phyloP scores from a whole-genome alignment of 2,888 invertebrate genomes.

The Scaptomyza reducta region DNA sequence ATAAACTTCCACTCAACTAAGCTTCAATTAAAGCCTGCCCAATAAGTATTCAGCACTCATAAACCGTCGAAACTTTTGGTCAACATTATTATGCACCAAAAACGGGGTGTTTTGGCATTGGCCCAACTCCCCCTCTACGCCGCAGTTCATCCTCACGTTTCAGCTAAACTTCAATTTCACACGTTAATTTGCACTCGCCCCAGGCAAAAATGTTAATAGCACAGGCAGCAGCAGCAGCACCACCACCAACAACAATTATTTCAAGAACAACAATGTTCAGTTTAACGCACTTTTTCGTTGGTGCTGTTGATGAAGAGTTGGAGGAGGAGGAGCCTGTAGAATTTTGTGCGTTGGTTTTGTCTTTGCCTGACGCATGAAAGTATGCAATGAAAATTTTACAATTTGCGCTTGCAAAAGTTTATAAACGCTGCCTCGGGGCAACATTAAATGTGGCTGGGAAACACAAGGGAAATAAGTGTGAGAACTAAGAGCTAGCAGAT shows the following conservation, averaged over 20 bases:
- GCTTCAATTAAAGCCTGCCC: slow-evolving; percentile 63
- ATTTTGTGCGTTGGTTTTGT: slow-evolving; percentile 37
- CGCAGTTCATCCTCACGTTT: slow-evolving; percentile 7
- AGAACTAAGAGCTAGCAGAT: neutral
- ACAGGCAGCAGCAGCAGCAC: slow-evolving; percentile 20
- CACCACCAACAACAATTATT: slow-evolving; percentile 12
- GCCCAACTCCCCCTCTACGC: neutral
- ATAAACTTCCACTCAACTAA: slow-evolving; percentile 38
- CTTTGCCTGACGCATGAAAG: slow-evolving; percentile 53
- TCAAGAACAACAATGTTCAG: slow-evolving; percentile 14
- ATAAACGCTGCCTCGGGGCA: slow-evolving; percentile 65
- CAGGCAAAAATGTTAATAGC: slow-evolving; percentile 63
- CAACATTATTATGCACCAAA: slow-evolving; percentile 35
- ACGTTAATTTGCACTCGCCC: slow-evolving; percentile 67
- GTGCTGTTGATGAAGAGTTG: too few relatives aligned
- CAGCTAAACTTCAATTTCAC: slow-evolving; percentile 55
- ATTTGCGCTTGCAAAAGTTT: slow-evolving; percentile 71
- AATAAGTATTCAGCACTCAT: slow-evolving; percentile 53
- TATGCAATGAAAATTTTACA: slow-evolving; percentile 74
- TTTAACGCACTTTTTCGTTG: slow-evolving; percentile 41
- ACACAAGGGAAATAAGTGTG: neutral
- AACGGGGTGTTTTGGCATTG: neutral
- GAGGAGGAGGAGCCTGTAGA: slow-evolving; percentile 8
- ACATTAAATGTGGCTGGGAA: slow-evolving; percentile 51
- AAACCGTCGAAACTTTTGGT: slow-evolving; percentile 41